phyloP scores from a whole-genome alignment of 2,113 vertebrate genomes.

The Nematolebias whitei region DNA sequence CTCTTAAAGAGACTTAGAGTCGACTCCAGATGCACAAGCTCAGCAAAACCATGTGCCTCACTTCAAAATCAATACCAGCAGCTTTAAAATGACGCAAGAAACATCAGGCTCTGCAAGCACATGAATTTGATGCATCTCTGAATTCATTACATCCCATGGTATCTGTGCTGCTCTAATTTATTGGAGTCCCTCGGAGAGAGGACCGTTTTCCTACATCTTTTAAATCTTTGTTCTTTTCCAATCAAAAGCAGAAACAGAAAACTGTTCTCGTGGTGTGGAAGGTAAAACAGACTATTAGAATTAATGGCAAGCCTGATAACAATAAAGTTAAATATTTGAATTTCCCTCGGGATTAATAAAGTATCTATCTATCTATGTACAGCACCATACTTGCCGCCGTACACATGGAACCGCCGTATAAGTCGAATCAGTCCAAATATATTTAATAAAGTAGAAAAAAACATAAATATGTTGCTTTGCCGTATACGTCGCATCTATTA shows the following conservation, averaged over 20 bases:
- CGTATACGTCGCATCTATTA: too few species aligned
- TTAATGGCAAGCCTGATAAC: too few species aligned
- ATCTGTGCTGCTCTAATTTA: conserved; percentile 45
- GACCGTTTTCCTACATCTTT: conserved; percentile 1
- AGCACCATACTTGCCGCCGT: too few species aligned
- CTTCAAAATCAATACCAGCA: conserved; percentile 65
- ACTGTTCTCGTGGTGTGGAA: not conserved
- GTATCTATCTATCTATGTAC: too few species aligned
- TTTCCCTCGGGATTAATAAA: too few species aligned
- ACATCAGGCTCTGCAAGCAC: conserved; percentile 43
- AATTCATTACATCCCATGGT: conserved; percentile 63
- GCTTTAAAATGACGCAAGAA: conserved; percentile 67
- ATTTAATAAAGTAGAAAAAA: too few species aligned
- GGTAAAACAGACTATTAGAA: not conserved
- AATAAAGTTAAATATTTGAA: too few species aligned
- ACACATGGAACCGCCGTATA: too few species aligned
- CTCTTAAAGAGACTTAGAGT: conserved; percentile 55
- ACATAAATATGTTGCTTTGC: too few species aligned
- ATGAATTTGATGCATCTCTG: conserved; percentile 39
- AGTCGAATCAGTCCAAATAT: too few species aligned
- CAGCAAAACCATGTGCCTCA: conserved; percentile 57
- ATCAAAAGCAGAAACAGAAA: not conserved
- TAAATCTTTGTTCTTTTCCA: conserved; percentile 9
- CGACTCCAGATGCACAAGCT: conserved; percentile 65
- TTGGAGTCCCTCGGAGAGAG: conserved; percentile 5